phyloP scores from a whole-genome alignment of 30 jellyfish, hydroid and myxozoan species.

The Turritopsis rubra region DNA sequence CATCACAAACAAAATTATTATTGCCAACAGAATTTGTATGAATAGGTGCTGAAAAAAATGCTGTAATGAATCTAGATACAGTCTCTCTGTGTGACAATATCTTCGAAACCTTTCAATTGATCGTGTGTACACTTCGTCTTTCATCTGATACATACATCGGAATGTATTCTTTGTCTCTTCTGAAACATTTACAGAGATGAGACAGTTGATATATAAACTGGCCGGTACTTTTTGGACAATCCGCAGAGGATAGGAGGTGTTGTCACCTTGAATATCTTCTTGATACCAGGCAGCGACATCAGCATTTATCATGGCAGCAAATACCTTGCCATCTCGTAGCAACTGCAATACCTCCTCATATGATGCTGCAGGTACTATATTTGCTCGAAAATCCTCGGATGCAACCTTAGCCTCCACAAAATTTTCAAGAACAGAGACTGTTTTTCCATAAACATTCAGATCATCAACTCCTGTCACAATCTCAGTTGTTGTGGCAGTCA shows the following conservation, averaged over 20 bases:
- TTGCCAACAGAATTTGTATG: conserved; percentile 15
- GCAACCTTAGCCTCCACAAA: conserved; percentile 27
- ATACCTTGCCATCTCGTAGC: conserved; percentile 33
- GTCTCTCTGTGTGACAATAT: conserved; percentile 32
- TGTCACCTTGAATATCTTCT: conserved; percentile 32
- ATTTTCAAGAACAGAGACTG: conserved; percentile 38
- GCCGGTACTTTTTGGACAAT: conserved; percentile 28
- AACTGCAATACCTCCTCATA: conserved; percentile 18
- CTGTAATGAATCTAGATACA: conserved; percentile 21
- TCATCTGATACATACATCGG: conserved; percentile 21
- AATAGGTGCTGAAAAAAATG: not conserved
- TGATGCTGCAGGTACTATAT: conserved; percentile 21
- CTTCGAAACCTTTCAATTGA: conserved; percentile 25
- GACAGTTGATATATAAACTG: conserved; percentile 25
- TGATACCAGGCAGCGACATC: conserved; percentile 41
- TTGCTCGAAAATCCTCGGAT: conserved; percentile 27
- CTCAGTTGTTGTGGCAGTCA: conserved; percentile 40
- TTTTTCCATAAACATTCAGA: conserved; percentile 25
- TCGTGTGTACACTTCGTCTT: conserved; percentile 25
- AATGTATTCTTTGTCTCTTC: not conserved
- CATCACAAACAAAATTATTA: not conserved
- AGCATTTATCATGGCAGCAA: conserved; percentile 37
- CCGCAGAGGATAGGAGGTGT: conserved; percentile 6
- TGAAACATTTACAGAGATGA: conserved; percentile 11
- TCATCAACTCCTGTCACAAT: conserved; percentile 37